Evolutionary conservation across 2,888 invertebrate genomes (phyloP), one percentile per base, ranked within the genome.

Genomic region (Hylaea fasciaria): DNA sequence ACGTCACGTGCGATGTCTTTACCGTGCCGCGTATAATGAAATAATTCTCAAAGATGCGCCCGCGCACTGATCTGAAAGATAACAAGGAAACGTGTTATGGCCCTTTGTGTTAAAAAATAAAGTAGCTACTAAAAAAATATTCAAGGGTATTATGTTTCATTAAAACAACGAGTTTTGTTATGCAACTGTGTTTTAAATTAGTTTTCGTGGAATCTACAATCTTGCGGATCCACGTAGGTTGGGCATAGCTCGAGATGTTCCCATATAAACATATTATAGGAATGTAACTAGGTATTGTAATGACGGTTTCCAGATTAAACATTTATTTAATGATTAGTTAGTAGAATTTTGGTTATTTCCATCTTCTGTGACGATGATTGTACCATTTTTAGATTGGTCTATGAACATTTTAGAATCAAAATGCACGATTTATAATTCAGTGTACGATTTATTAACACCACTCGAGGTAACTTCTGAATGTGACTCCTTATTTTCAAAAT

Each of bases 41-140:
- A 87, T 87, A 83, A 87, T 87, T 83, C 82, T 77, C 80, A 70
- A 71, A 74, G 83, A 82, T 82, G 79, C 81, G 80, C 77, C 68
- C 68, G 79, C 73, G 78, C 64, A 56, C 60, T 62, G 62, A 64
- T 60, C 55, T 46, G 39, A 41, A 51, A 61, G 61, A 61, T 61
- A 61, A 60, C 50, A 22, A 51, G 40, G 32, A 10, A 44, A 61
- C 61, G 61, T 61, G 61, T 61, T 61, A 61, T 61, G 47, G 39
- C 56, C 61, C 56, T 61, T 56, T 61, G 61, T 61, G 16, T 56
- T 52, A 51, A 61, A 53, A 54, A 54, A 54, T 54, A 37, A 56
- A 51, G 51, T 52, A 61, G 51, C 47, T 52, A 56, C 47, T 48
- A 37, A 51, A 51, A 37, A 37, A 29, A 29, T 37, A 7, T 29